These are phyloP conservation scores for Parotocinclus haroldoi DNA, from an alignment of 2,797 vertebrate species.

Conservation along the genomic window DNA sequence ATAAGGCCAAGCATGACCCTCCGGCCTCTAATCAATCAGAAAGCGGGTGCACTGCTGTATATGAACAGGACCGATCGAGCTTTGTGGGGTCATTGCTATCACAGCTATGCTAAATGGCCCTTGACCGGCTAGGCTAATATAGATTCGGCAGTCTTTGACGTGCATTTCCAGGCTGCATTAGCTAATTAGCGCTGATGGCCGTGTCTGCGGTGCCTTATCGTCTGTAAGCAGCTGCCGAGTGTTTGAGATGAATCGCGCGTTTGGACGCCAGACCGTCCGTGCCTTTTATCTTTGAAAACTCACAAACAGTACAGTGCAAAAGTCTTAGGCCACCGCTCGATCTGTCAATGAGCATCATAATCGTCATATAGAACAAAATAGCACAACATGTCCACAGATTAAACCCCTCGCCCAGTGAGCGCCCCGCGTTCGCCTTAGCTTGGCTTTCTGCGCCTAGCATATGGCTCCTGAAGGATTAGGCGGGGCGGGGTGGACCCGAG, in stretches of 20 bases:
- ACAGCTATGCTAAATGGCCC: no score
- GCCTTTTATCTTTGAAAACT: no score
- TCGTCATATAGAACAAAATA: not conserved
- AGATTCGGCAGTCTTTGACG: slow-evolving; percentile 47
- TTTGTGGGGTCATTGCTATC: not conserved
- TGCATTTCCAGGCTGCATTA: slow-evolving; percentile 36
- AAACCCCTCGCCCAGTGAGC: slow-evolving; percentile 15
- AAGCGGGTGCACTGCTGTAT: slow-evolving; percentile 34
- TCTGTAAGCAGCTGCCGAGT: slow-evolving; percentile 70
- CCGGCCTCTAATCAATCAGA: no score
- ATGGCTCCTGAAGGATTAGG: slow-evolving; percentile 68
- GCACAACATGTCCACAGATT: no score
- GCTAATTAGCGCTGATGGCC: slow-evolving; percentile 58
- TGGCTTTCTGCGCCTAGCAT: slow-evolving; percentile 63
- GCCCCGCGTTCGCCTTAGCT: slow-evolving; percentile 63
- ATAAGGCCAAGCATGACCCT: no score
- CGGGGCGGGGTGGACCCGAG: slow-evolving; percentile 53
- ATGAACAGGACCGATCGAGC: not conserved
- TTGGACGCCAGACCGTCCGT: no score
- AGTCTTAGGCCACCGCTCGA: no score
- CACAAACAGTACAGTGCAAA: no score
- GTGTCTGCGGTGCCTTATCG: slow-evolving; percentile 75
- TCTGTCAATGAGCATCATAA: slow-evolving; percentile 32
- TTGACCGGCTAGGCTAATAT: slow-evolving; percentile 43
- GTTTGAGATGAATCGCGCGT: slow-evolving; percentile 23